Evolutionary conservation across 2,888 invertebrate genomes (phyloP), one percentile per base, ranked within the genome.

Genomic region (Chirona hameri): DNA sequence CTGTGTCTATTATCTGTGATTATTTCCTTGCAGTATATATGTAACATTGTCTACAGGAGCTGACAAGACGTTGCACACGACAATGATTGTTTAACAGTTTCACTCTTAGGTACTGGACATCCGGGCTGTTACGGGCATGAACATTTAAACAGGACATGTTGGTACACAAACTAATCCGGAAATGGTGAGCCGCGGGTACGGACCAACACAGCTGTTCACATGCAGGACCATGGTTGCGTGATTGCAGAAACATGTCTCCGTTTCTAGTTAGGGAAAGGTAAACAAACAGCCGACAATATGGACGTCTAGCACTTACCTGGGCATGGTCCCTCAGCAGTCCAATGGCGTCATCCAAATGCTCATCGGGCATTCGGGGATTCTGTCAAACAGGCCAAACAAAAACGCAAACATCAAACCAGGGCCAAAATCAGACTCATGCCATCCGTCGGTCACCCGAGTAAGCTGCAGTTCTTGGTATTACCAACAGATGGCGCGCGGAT

Each of bases 311-410:
- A 27, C 65, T 52, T 15, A 55, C 81, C 46, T 81, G 81, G 14
- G 69, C 92, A 88, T 95, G 94, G 89, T 95, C 94, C 88, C 94
- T 90, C 87, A 95, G 92, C 89, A 94, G 93, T 89, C 94, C 95
- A 90, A 95, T 95, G 87, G 95, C 95, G 90, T 95, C 95, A 90
- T 95, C 94, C 88, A 95, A 91, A 89, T 93, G 92, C 87, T 93
- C 87, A 18, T 76, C 76, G 7, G 76, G 46, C 46, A 76, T 46
- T 76, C 76, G 46, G 10, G 76, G 46, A 46, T 39, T 76, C 46
- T 46, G 76, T 15, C 39, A 27, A 76, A 76, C 72, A 72, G 27
- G 12, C 31, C 27, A 72, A 72, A 72, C 5, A 29, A 29, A 29
- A 27, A 72, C 31, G 31, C 72, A 72, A 29, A 31, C 72, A 72